phyloP scores from a whole-genome alignment of 2,113 vertebrate species.

The Noctilio leporinus region DNA sequence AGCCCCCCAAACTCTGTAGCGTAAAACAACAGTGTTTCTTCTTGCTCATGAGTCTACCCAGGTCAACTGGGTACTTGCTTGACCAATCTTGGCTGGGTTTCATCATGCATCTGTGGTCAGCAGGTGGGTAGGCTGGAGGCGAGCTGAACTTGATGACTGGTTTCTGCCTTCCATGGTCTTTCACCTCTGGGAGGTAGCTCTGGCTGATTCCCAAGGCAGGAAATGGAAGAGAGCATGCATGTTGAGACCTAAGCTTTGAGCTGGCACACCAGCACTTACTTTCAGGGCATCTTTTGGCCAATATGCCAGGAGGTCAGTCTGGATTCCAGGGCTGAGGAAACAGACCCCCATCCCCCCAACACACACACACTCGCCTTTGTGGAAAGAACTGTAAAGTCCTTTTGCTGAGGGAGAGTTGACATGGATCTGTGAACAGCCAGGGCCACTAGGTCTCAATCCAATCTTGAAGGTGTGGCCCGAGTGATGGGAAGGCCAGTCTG shows the following conservation, averaged over 20 bases:
- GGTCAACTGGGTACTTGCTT: no score
- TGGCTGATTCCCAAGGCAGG: background rate
- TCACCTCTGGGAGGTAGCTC: background rate
- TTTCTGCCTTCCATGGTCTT: background rate
- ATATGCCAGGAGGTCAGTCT: background rate
- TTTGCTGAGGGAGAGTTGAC: background rate
- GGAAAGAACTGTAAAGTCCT: background rate
- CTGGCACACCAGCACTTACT: fast-evolving
- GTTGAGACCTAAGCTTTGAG: background rate
- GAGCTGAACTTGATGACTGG: background rate
- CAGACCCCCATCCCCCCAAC: no score
- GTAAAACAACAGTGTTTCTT: background rate
- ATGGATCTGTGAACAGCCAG: fast-evolving
- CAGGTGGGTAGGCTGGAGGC: background rate
- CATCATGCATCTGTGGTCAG: background rate
- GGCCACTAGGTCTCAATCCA: no score
- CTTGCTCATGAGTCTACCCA: background rate
- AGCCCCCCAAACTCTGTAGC: background rate
- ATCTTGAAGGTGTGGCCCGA: background rate
- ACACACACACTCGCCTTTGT: background rate
- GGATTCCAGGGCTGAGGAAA: background rate
- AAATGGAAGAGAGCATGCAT: background rate
- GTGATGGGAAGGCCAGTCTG: background rate
- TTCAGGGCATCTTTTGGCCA: background rate
- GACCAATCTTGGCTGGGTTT: background rate